A percentile compares a stretch with the other conserved stretches of the same genome.
Evolutionary conservation across 2,888 invertebrate species (phyloP).

Genomic region (Eristalinus sepulchralis): DNA sequence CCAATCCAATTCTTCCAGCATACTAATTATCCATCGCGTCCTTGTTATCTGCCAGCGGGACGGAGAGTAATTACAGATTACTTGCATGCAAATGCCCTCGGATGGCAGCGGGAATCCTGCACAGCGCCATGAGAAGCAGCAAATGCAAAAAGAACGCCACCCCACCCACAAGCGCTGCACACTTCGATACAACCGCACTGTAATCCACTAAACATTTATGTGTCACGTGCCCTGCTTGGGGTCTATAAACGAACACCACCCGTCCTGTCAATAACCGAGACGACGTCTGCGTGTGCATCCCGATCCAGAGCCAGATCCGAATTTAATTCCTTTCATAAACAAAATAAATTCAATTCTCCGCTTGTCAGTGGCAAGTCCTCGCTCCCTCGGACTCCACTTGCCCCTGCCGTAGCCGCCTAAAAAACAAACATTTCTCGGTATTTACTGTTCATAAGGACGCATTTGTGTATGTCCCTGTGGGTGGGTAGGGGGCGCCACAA

Average conservation of each 20-base stretch:
- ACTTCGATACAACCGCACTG: conserved; percentile 7
- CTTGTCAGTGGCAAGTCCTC: conserved; percentile 51
- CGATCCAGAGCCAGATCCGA: conserved; percentile 23
- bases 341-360: conserved; percentile 67
- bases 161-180: background rate
- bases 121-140: background rate
- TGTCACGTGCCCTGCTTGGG: conserved; percentile 46
- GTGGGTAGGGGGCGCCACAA: conserved; percentile 24
- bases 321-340: conserved; percentile 68
- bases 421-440: conserved; percentile 54
- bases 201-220: conserved; percentile 43
- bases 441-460: conserved; percentile 52
- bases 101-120: conserved; percentile 11
- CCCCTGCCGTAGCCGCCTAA: background rate
- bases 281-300: background rate
- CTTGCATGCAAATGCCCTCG: conserved; percentile 21
- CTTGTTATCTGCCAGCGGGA: conserved; percentile 36
- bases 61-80: conserved; percentile 20
- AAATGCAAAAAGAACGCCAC: background rate
- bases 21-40: conserved; percentile 35
- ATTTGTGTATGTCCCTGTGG: background rate
- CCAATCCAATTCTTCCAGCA: conserved; percentile 34
- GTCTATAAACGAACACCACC: conserved; percentile 45
- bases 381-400: background rate
- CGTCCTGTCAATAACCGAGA: conserved; percentile 32